These are phyloP conservation scores for Saccopteryx bilineata DNA, from an alignment of 2,113 vertebrate species.

Conservation along the genomic window DNA sequence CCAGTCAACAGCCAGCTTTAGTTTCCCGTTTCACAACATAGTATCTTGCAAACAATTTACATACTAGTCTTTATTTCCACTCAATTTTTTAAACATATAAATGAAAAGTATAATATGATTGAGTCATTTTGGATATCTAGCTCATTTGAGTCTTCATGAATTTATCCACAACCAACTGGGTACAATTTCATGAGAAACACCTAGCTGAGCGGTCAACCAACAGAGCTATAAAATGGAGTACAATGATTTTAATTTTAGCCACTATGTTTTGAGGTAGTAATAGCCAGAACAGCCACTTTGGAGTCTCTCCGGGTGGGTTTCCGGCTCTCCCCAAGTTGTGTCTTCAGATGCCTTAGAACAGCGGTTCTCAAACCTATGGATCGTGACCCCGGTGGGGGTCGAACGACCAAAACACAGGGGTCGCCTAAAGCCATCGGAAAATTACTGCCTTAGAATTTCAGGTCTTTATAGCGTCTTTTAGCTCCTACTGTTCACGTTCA, in stretches of 20 bases:
- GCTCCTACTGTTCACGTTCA: conserved; percentile 17
- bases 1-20: neutral
- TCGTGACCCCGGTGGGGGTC: too few species aligned
- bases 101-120: neutral
- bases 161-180: neutral
- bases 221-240: neutral
- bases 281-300: neutral
- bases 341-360: neutral
- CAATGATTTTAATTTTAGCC: conserved; percentile 6
- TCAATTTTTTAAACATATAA: conserved; percentile 44
- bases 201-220: neutral
- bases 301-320: neutral
- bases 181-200: neutral
- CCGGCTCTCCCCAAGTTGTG: neutral
- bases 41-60: conserved; percentile 34
- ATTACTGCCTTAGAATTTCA: too few species aligned
- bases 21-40: conserved; percentile 27
- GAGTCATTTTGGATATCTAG: neutral
- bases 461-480: neutral
- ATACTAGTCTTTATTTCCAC: neutral
- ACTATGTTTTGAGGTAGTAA: neutral
- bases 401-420: too few species aligned
- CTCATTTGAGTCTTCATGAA: neutral
- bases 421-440: too few species aligned
- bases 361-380: too few species aligned